Percentiles rank a stretch among this genome's conserved stretches.
Evolutionary conservation across 2,113 vertebrate genomes (phyloP).

Genomic region (Perca schrenkii): DNA sequence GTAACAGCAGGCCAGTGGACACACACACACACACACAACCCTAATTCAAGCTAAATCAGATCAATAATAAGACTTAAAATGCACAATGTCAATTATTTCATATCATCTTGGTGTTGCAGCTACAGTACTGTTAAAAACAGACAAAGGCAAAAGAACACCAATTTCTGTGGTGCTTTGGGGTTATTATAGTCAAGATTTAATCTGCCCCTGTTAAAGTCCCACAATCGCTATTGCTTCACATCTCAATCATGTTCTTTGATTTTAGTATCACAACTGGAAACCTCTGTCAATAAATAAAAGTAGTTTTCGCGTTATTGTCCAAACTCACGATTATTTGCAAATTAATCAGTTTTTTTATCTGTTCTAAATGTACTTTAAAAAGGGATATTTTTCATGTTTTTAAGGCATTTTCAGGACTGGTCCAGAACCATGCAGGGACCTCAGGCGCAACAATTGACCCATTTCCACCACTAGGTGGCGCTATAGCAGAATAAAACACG

Average conservation of each 20-base stretch:
- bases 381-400: too few species aligned
- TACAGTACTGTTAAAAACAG: neutral
- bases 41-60: slow-evolving; percentile 47
- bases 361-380: too few species aligned
- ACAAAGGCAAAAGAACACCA: neutral
- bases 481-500: too few species aligned
- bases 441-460: too few species aligned
- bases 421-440: too few species aligned
- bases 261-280: slow-evolving; percentile 4
- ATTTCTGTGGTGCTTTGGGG: neutral
- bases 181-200: slow-evolving; percentile 10
- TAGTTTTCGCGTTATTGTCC: too few species aligned
- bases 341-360: too few species aligned
- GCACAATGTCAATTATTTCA: slow-evolving; percentile 15
- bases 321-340: too few species aligned
- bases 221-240: neutral
- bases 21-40: slow-evolving; percentile 15
- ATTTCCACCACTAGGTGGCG: too few species aligned
- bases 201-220: neutral
- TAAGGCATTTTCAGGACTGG: too few species aligned
- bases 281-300: too few species aligned
- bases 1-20: slow-evolving; percentile 48
- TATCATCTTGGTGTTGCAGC: neutral
- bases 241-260: neutral
- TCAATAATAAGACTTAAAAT: slow-evolving; percentile 26